phyloP scores from a whole-genome alignment of 2,888 invertebrate genomes.

The Drosophila pseudotakahashii region DNA sequence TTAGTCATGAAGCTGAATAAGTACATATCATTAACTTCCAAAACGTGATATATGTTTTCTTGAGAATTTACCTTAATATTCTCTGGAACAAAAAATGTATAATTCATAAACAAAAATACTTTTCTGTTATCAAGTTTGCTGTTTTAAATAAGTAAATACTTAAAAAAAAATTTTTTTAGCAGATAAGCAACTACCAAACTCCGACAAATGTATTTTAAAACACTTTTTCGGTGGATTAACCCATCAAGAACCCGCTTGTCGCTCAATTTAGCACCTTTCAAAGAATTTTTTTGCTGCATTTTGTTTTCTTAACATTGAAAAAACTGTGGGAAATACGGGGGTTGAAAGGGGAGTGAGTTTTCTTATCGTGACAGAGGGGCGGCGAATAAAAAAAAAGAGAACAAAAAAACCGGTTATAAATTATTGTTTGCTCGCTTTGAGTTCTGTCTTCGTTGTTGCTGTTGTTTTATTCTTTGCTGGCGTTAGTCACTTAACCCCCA shows the following conservation, averaged over 20 bases:
- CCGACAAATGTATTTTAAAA: too few species aligned
- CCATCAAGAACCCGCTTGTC: constrained; percentile 17
- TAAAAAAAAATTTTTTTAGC: too few species aligned
- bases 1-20: not conserved
- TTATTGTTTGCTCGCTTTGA: constrained; percentile 39
- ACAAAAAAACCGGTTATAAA: constrained; percentile 51
- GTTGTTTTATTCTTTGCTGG: constrained; percentile 13
- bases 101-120: not conserved
- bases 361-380: constrained; percentile 45
- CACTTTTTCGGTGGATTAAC: not conserved
- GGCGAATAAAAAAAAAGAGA: constrained; percentile 10
- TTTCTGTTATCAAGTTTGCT: too few species aligned
- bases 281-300: constrained; percentile 20
- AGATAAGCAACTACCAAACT: too few species aligned
- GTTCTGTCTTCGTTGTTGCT: constrained; percentile 30
- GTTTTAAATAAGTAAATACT: too few species aligned
- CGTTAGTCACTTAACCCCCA: constrained; percentile 45
- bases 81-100: too few species aligned
- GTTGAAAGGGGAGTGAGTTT: not conserved
- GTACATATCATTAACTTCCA: not conserved
- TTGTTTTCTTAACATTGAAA: constrained; percentile 37
- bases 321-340: not conserved
- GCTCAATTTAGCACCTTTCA: constrained; percentile 29
- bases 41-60: not conserved
- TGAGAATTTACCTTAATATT: not conserved